These are phyloP conservation scores for Anguilla pacifica DNA, from an alignment of 2,797 vertebrate genomes.

Conservation along the genomic window DNA sequence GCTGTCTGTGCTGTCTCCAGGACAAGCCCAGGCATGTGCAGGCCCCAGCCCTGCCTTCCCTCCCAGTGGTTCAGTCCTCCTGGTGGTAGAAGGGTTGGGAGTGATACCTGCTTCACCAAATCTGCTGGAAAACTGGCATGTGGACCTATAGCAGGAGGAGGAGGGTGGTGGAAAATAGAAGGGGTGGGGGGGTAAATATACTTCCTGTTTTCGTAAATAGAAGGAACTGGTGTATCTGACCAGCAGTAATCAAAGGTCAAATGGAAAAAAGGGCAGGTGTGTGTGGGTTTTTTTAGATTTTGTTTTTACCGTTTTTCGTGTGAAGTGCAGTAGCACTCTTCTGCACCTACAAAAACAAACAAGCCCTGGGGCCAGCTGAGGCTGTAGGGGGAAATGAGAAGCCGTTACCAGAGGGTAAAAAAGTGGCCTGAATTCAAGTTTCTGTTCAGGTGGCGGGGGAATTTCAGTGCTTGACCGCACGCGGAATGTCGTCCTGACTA, in stretches of 20 bases:
- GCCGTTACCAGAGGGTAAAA: neutral
- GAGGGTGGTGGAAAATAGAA: neutral
- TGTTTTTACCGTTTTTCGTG: neutral
- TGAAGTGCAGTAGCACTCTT: neutral
- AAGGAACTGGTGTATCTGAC: neutral
- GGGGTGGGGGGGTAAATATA: neutral
- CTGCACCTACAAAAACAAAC: neutral
- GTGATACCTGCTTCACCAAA: neutral
- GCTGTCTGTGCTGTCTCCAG: neutral
- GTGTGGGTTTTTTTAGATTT: neutral
- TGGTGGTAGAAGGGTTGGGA: neutral
- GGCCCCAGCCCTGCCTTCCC: neutral
- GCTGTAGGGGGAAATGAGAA: neutral
- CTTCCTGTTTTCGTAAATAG: neutral
- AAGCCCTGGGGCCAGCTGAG: neutral
- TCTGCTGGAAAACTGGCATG: neutral
- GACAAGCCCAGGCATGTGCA: neutral
- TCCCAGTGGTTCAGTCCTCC: neutral
- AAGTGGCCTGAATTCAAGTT: neutral
- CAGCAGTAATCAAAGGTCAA: neutral
- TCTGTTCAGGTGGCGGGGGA: neutral
- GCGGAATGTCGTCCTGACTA: neutral
- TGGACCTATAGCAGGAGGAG: neutral
- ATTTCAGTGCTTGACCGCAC: neutral
- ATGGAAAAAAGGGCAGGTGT: neutral